Conservation (phyloP, 2,797 vertebrate genomes). For the Coranthus polyacanthus region DNA sequence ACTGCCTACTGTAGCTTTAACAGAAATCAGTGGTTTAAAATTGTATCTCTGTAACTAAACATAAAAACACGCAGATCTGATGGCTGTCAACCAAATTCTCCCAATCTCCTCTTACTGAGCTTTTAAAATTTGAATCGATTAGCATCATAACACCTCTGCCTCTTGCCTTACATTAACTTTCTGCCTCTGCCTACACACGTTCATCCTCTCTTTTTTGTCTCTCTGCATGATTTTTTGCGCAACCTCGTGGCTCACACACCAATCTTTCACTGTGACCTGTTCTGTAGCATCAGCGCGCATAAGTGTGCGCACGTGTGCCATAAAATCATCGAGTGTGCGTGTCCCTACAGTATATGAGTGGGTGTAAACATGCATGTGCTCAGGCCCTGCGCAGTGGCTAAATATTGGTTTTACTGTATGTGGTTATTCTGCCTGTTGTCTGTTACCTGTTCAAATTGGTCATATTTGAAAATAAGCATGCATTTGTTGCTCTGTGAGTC, state of each 20-base stretch:
- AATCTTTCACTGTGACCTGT: slow-evolving; percentile 77
- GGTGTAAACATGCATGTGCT: slow-evolving; percentile 68
- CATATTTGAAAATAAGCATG: slow-evolving; percentile 37
- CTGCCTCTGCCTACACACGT: slow-evolving; percentile 53
- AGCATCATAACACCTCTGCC: slow-evolving; percentile 58
- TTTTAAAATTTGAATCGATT: slow-evolving; percentile 44
- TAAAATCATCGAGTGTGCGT: slow-evolving; percentile 28
- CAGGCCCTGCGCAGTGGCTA: slow-evolving; percentile 56
- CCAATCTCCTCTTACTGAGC: slow-evolving; percentile 24
- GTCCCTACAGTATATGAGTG: slow-evolving; percentile 34
- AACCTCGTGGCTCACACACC: slow-evolving; percentile 45
- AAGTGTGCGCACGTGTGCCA: slow-evolving; percentile 36
- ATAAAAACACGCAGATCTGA: slow-evolving; percentile 13
- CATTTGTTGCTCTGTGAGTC: slow-evolving; percentile 44
- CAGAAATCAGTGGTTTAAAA: slow-evolving; percentile 2
- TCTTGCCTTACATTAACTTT: slow-evolving; percentile 75
- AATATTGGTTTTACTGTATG: slow-evolving; percentile 44
- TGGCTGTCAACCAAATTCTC: slow-evolving; percentile 34
- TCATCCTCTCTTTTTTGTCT: slow-evolving; percentile 35
- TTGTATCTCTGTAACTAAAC: slow-evolving; percentile 9
- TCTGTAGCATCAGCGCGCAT: slow-evolving; percentile 63
- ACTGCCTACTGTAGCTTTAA: too few relatives aligned
- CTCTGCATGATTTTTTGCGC: slow-evolving; percentile 62
- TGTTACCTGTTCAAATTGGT: slow-evolving; percentile 29
- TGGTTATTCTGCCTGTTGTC: slow-evolving; percentile 33